Percentiles rank a stretch among this genome's conserved stretches.
These are phyloP conservation scores for Trematomus loennbergii DNA, from an alignment of 2,113 vertebrate genomes.

Conservation along the genomic window DNA sequence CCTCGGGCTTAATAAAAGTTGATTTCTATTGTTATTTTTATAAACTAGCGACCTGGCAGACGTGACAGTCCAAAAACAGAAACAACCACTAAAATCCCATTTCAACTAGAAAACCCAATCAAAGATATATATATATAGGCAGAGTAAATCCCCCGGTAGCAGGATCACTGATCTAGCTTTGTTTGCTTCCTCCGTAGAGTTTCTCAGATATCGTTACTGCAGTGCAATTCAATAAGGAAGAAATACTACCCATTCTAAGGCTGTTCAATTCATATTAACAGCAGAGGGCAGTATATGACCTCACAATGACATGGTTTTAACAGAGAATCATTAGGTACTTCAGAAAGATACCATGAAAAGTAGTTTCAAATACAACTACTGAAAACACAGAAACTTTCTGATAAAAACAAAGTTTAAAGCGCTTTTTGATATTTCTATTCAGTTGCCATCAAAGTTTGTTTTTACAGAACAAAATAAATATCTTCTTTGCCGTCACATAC, in stretches of 20 bases:
- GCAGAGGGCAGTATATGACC: conserved; percentile 68
- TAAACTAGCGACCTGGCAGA: too few species aligned
- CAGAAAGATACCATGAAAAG: background rate
- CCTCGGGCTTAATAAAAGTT: too few species aligned
- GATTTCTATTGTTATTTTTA: too few species aligned
- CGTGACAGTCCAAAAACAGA: too few species aligned
- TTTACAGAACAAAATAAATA: conserved; percentile 7
- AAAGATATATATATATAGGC: too few species aligned
- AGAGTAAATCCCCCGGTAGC: too few species aligned
- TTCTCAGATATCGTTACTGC: too few species aligned
- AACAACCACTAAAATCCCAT: too few species aligned
- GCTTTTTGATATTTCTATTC: background rate
- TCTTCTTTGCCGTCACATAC: background rate
- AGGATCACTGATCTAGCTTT: too few species aligned
- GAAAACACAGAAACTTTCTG: background rate
- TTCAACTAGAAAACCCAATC: too few species aligned
- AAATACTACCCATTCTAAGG: background rate
- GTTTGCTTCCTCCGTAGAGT: too few species aligned
- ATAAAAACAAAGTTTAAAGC: background rate
- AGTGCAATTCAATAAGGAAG: too few species aligned
- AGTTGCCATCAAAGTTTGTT: background rate
- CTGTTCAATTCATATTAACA: conserved; percentile 25
- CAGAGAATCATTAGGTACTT: background rate
- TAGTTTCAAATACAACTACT: background rate
- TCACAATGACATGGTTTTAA: conserved; percentile 15